Base-by-base conservation (phyloP, 2,888 invertebrate species). In the Teinopalpus imperialis region DNA sequence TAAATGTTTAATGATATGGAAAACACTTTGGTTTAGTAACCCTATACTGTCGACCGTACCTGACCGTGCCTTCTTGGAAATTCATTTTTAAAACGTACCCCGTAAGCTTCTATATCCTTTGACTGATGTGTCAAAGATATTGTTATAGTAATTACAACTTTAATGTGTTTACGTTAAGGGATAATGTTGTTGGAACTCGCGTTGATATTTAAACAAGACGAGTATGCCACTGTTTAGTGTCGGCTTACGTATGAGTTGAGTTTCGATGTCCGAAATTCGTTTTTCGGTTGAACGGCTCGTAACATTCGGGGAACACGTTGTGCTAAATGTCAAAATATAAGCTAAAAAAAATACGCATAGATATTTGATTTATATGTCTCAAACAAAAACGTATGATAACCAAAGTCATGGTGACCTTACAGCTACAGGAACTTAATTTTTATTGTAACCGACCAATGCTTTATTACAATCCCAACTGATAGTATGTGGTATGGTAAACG, bases 171-270 rank as follows among this genome's bases (percentile, higher is more conserved):
- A 1, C 5, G 30, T 13, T 9, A 9, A 13, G 5, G 16, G 12
- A 27, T 13, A 27, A 8, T 32, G 5, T 31, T 10, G 40, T 35
- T 42, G 68, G 54, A 21, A 34, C 35, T 5, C 26, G 9, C 18
- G 39, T 42, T 53, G 62, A 54, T 57, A 57, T 67, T 65, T 62
- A 69, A 63, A 54, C 57, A 62, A 69, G 66, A 34, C 13, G 70
- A 69, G 66, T 74, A 70, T 75, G 80, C 82, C 82, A 80, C 81
- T 79, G 81, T 81, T 79, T 74, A 76, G 81, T 82, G 69, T 85
- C 82, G 54, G 74, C 66, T 86, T 83, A 78, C 85, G 62, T 72
- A 71, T 74, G 65, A 58, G 61, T 54, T 69, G 61, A 73, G 81
- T 78, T 74, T 83, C 73, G 72, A 83, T 85, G 77, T 75, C 74